phyloP scores from a whole-genome alignment of 2,888 invertebrate species.

The Dromius quadrimaculatus region DNA sequence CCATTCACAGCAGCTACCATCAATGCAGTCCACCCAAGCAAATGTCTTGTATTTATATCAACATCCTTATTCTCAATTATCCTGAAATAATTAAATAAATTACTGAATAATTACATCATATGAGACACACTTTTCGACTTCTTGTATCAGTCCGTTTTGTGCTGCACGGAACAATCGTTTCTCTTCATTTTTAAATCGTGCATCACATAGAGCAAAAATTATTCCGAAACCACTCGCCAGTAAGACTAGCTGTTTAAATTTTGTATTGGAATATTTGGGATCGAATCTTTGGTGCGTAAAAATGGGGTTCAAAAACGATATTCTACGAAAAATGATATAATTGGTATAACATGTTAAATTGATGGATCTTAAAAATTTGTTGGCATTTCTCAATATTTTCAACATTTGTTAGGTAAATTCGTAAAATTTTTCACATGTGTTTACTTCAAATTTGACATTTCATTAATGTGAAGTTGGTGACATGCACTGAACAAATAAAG shows the following conservation, averaged over 20 bases:
- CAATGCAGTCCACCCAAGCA: slow-evolving; percentile 88
- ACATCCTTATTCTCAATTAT: slow-evolving; percentile 67
- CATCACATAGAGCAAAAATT: slow-evolving; percentile 59
- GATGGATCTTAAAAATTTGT: slow-evolving; percentile 20
- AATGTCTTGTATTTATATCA: slow-evolving; percentile 78
- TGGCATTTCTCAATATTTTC: slow-evolving; percentile 31
- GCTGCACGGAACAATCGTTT: slow-evolving; percentile 69
- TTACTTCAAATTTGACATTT: slow-evolving; percentile 11
- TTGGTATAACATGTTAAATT: slow-evolving; percentile 16
- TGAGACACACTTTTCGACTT: slow-evolving; percentile 66
- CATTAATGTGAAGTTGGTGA: neutral
- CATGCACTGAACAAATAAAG: too few species aligned
- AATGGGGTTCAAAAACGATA: slow-evolving; percentile 13
- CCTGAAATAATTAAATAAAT: slow-evolving; percentile 54
- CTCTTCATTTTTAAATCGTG: slow-evolving; percentile 61
- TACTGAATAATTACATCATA: slow-evolving; percentile 12
- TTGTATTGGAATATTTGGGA: slow-evolving; percentile 3
- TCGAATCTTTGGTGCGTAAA: neutral
- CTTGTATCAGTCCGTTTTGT: slow-evolving; percentile 68
- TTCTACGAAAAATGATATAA: neutral
- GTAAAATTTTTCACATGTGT: slow-evolving; percentile 12
- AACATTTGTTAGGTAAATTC: slow-evolving; percentile 28
- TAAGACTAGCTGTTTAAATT: slow-evolving; percentile 22
- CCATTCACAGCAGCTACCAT: slow-evolving; percentile 88
- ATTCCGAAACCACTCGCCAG: slow-evolving; percentile 54